Percentiles rank a stretch among this genome's conserved stretches.
These are phyloP conservation scores for Chloroclystis v-ata DNA, from an alignment of 2,888 invertebrate genomes.

Conservation along the genomic window DNA sequence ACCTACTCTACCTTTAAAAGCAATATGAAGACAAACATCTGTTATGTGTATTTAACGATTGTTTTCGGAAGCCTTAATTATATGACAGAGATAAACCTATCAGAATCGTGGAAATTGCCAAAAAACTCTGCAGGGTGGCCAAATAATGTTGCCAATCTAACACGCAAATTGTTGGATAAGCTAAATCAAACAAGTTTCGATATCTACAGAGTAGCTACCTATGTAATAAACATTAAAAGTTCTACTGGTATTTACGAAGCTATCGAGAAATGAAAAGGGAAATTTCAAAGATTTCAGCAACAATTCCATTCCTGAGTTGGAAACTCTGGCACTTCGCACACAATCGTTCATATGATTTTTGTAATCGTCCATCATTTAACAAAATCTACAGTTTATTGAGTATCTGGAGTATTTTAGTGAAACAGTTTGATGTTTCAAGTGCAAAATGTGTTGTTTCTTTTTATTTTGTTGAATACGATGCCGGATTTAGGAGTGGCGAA, in stretches of 20 bases:
- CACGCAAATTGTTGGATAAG: background rate
- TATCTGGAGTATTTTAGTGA: slow-evolving; percentile 1
- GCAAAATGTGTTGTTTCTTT: slow-evolving; percentile 58
- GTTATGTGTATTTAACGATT: too few species aligned
- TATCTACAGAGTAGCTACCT: too few species aligned
- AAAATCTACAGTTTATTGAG: background rate
- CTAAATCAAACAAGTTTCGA: too few species aligned
- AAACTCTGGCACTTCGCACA: slow-evolving; percentile 49
- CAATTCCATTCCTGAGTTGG: slow-evolving; percentile 7
- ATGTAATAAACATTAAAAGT: too few species aligned
- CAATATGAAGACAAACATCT: too few species aligned
- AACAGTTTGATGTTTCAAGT: slow-evolving; percentile 47
- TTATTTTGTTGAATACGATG: slow-evolving; percentile 58
- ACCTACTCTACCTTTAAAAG: too few species aligned
- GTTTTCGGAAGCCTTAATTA: too few species aligned
- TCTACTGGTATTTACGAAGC: too few species aligned
- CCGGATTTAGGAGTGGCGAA: slow-evolving; percentile 70
- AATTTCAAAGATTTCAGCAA: background rate
- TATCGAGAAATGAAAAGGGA: too few species aligned
- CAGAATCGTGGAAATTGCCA: slow-evolving; percentile 9
- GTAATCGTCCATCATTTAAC: background rate
- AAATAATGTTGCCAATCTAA: slow-evolving; percentile 9
- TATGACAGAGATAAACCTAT: too few species aligned
- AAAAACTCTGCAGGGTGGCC: slow-evolving; percentile 12
- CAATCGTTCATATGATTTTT: slow-evolving; percentile 61